phyloP scores from a whole-genome alignment of 2,113 vertebrate genomes.

The Campylorhamphus procurvoides region DNA sequence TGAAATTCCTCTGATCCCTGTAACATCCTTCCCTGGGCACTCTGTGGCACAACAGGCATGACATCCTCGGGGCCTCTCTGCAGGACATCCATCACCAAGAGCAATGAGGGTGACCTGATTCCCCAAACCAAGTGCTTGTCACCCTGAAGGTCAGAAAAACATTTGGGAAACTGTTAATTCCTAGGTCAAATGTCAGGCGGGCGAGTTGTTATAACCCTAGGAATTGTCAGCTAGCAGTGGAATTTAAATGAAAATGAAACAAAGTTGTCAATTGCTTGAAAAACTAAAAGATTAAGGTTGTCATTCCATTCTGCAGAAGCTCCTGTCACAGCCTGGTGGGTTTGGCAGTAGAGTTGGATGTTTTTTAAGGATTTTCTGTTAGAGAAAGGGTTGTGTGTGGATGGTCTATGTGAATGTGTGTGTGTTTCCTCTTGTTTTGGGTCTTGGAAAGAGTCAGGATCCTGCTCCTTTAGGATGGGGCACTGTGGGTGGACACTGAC shows the following conservation, averaged over 20 bases:
- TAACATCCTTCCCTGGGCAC: background rate
- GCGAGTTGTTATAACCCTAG: background rate
- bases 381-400: background rate
- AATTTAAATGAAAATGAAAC: background rate
- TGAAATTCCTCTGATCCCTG: background rate
- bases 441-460: background rate
- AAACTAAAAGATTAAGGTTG: background rate
- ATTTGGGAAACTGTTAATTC: background rate
- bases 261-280: background rate
- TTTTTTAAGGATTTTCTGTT: background rate
- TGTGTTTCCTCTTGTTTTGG: background rate
- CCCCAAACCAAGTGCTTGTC: background rate
- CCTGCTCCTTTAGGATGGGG: background rate
- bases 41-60: background rate
- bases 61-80: background rate
- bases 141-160: background rate
- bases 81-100: accelerated
- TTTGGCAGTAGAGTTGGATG: background rate
- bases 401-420: background rate
- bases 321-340: background rate
- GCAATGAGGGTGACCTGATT: background rate
- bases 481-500: background rate
- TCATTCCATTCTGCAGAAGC: background rate
- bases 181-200: background rate
- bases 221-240: background rate